These are phyloP conservation scores for Microtus pennsylvanicus DNA, from an alignment of 2,113 vertebrate genomes.

Conservation along the genomic window DNA sequence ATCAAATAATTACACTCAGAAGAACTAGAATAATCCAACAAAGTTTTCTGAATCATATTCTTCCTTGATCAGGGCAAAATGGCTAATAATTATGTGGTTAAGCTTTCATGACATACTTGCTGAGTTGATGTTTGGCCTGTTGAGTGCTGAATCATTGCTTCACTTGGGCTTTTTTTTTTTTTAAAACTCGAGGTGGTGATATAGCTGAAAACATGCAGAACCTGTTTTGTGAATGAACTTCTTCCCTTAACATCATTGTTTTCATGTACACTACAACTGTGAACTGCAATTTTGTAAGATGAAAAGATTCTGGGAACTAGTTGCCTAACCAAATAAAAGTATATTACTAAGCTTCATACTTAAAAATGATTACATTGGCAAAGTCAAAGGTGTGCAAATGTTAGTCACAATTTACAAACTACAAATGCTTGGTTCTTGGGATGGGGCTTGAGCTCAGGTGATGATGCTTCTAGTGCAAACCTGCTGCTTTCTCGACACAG, in stretches of 20 bases:
- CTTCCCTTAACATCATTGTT: not conserved
- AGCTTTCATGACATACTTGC: not conserved
- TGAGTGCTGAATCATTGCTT: not conserved
- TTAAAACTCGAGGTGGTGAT: not conserved
- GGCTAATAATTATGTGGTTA: not conserved
- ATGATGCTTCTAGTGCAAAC: not conserved
- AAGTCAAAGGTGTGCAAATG: not conserved
- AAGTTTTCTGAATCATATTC: not conserved
- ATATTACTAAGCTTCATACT: not conserved
- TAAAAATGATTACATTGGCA: not conserved
- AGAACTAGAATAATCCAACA: not conserved
- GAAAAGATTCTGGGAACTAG: not conserved
- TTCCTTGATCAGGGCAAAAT: not conserved
- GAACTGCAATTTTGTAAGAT: not conserved
- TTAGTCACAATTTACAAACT: not conserved
- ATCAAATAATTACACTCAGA: not conserved
- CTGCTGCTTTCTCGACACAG: not conserved
- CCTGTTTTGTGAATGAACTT: not conserved
- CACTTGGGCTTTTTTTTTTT: not conserved
- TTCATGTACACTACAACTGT: not conserved
- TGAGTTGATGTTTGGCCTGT: not conserved
- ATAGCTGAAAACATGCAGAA: not conserved
- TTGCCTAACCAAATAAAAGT: not conserved
- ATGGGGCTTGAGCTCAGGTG: not conserved
- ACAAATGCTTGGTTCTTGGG: not conserved